Evolutionary conservation across 2,113 vertebrate genomes (phyloP), one percentile per base, ranked within the genome.

Genomic region (Phalacrocorax brasilianus): DNA sequence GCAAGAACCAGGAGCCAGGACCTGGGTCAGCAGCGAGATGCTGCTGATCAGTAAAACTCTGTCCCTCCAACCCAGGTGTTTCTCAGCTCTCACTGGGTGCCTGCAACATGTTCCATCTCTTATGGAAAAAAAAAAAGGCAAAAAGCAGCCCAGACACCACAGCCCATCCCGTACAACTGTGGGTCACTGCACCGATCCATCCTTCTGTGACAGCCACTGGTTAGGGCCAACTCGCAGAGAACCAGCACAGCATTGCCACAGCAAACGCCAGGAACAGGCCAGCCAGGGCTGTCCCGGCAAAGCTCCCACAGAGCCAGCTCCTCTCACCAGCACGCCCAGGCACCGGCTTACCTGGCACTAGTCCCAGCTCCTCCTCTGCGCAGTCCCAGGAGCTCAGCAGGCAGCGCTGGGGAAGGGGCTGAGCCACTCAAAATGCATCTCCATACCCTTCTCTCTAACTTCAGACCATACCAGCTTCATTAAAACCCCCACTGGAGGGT

Each of bases 261-360:
- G 71, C 52, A 18, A 32, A 53, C 8, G 40, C 28, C 55, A 20
- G 20, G 24, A 17, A 10, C 8, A 1, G 42, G 23, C 23, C 38
- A 33, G 61, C 40, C 71, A 45, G 42, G 47, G 63, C 40, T 40
- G 40, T 40, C 63, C 12, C 2, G 7, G 8, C 22, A 4, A 5
- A n/a, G 58, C 53, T n/a, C 11, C 33, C 13, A 4, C 26, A 27
- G 21, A 6, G 23, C 42, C 72, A 22, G 24, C 12, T 20, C 22
- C 59, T 38, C 65, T 53, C 63, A 5, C 5, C 63, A 28, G 21
- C 56, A 45, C 4, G 0, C 3, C 44, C 8, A 0, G 23, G 9
- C 49, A 33, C 8, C 0, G 0, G 5, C n/a, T 78, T 2, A 67
- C 85, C 65, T 8, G 2, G 28, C 16, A 24, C 61, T 42, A 33